These are phyloP conservation scores for Nanorana parkeri DNA, from an alignment of 2,113 vertebrate species.

Conservation along the genomic window DNA sequence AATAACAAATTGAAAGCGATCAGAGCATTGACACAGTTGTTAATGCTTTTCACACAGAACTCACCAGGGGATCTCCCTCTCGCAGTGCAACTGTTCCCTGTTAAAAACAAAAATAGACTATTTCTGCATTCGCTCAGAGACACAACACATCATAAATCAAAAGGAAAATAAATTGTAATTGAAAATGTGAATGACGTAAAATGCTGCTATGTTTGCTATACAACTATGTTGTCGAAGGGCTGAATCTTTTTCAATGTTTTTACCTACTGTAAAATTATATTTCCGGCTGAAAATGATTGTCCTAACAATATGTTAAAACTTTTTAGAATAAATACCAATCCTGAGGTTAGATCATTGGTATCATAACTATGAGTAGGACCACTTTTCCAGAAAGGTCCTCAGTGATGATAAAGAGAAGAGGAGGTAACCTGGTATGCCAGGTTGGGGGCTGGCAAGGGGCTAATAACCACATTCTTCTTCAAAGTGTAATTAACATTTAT, in stretches of 20 bases:
- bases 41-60: slow-evolving; percentile 51
- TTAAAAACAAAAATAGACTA: slow-evolving; percentile 61
- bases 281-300: no score
- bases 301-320: no score
- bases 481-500: no score
- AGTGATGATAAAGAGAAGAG: no score
- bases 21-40: neutral
- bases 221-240: neutral
- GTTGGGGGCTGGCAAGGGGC: no score
- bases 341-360: no score
- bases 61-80: slow-evolving; percentile 79
- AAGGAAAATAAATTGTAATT: slow-evolving; percentile 44
- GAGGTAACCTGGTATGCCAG: no score
- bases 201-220: neutral
- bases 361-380: no score
- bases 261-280: neutral
- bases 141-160: slow-evolving; percentile 14
- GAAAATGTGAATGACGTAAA: slow-evolving; percentile 16
- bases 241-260: neutral
- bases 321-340: no score
- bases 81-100: slow-evolving; percentile 78
- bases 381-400: no score
- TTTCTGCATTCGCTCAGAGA: slow-evolving; percentile 23
- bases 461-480: no score
- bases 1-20: slow-evolving; percentile 43